Evolutionary conservation across 1,140 invertebrate species (phyloP).

Genomic region (Aphelenchoides avenae): DNA sequence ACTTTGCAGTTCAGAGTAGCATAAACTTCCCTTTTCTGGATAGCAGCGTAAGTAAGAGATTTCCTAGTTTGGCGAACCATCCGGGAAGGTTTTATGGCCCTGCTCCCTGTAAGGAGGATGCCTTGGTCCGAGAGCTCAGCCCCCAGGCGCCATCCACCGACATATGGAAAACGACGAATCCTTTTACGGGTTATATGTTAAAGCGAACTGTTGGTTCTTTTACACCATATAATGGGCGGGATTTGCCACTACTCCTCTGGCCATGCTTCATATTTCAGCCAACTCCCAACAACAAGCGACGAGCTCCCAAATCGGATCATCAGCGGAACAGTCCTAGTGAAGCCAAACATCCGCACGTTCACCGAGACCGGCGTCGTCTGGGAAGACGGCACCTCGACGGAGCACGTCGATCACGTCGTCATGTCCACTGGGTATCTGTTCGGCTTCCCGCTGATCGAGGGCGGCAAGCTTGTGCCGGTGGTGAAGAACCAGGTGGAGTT

Average conservation of each 20-base stretch:
- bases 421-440: slow-evolving; percentile 42
- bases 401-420: slow-evolving; percentile 57
- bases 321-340: slow-evolving; percentile 61
- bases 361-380: slow-evolving; percentile 61
- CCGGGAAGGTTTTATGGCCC: no score
- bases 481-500: slow-evolving; percentile 61
- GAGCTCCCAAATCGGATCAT: slow-evolving; percentile 64
- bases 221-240: no score
- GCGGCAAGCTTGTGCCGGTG: slow-evolving; percentile 39
- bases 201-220: no score
- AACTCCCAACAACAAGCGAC: slow-evolving; percentile 65
- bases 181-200: no score
- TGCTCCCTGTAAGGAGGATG: no score
- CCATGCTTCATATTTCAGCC: slow-evolving; percentile 37
- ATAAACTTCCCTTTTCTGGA: no score
- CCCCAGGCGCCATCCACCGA: no score
- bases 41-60: no score
- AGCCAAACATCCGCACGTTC: slow-evolving; percentile 60
- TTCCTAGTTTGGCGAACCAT: no score
- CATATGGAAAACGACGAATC: no score
- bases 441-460: slow-evolving; percentile 33
- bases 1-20: no score
- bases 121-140: no score
- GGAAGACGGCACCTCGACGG: slow-evolving; percentile 50
- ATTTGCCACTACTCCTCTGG: background rate